Base-by-base conservation (phyloP, 2,797 vertebrate genomes). In the Myotis planiceps region DNA sequence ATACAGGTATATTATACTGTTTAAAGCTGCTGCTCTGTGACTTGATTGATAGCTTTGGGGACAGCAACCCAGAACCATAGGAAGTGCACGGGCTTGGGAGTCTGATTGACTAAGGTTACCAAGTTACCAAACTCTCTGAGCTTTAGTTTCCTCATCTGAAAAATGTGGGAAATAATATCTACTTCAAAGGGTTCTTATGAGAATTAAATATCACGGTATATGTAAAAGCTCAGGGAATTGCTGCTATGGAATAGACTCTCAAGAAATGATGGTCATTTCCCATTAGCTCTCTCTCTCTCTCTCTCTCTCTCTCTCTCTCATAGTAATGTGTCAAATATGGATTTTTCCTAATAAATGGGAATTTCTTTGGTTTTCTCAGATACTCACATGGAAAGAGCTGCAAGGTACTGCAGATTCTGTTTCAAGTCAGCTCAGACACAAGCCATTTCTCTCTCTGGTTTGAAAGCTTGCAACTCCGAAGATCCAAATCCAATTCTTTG, bases 291-390 rank as follows among this genome's bases (percentile, higher is more conserved):
- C 34, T 49, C 53, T 63, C 51, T 51, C 18, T 18, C 16, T 49
- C 49, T 18, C 16, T 51, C 16, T 53, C 19, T 53, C 51, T 23
- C 55, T 58, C n/a, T 60, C 9, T 78, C 34, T 85, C 37, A 63
- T 7, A 45, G 18, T 32, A 71, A 16, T 39, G 4, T 74, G 37
- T 94, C 76, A 83, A 15, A 74, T 85, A 68, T 34, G 79, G 16
- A 47, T 79, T 82, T 89, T 83, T 92, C 53, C 71, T 90, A 75
- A 45, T 45, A 68, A 89, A 29, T 74, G 45, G 60, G 5, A 13
- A 79, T 86, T 79, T 55, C 16, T 53, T 53, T 27, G 82, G 37
- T 74, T 68, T 97, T 21, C 42, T 84, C 76, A 96, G 34, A 55
- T 68, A 60, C 5, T 49, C 80, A 45, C 3, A 75, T 51, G 27